Base-by-base conservation (phyloP, 2,888 invertebrate genomes). In the Chrysolina oricalcia region DNA sequence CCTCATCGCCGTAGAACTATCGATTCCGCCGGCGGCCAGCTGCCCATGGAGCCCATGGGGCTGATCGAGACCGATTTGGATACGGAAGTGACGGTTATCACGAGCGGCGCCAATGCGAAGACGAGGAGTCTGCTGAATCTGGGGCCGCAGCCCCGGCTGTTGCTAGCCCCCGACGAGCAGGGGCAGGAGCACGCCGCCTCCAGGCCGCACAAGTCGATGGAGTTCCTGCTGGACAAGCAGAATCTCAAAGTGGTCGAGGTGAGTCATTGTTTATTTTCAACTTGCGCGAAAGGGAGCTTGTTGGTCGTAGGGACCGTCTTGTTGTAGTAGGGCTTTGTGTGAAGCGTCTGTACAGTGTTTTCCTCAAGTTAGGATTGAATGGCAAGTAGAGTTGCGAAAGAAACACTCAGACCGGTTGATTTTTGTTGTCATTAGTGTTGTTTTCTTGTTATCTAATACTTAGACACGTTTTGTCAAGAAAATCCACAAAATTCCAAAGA, bases 151-250 rank as follows among this genome's bases (percentile, higher is more conserved):
- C 87, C 86, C 79, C 89, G 90, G 87, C 74, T 90, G 90, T 82
- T 90, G 89, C 85, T 90, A 89, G 83, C 91, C 89, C 82, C 90
- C 90, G 75, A 89, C 88, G 87, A 88, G 88, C 83, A 82, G 82
- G 86, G 74, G 83, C 67, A 59, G 53, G 65, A 67, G 9, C 73
- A 68, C 10, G 53, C 56, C 10, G 53, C 56, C 35, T 50, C 40
- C 65, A 83, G 91, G 81, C 95, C 95, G 69, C 95, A 95, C 91
- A 96, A 96, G 91, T 96, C 96, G 90, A 97, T 97, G 97, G 97
- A 97, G 92, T 97, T 97, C 91, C 93, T 97, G 88, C 92, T 97
- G 89, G 97, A 97, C 90, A 97, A 96, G 91, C 95, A 96, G 89
- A 96, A 96, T 91, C 94, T 96, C 87, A 94, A 94, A 87, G 93